These are phyloP conservation scores for Rotaria socialis DNA, from an alignment of 2,888 invertebrate species.

Conservation along the genomic window DNA sequence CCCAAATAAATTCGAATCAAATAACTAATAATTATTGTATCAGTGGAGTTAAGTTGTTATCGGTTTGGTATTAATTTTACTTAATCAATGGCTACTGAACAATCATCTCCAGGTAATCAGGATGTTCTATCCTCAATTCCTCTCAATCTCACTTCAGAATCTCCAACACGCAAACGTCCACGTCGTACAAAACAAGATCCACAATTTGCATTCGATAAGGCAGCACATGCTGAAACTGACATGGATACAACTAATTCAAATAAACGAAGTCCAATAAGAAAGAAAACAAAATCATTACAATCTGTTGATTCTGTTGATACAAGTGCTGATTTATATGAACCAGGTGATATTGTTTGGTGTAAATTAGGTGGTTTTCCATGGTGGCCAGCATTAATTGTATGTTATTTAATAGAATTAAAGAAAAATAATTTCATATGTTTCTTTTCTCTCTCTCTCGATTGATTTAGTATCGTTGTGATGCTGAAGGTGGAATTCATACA, in stretches of 20 bases:
- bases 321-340: not conserved
- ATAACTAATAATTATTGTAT: not conserved
- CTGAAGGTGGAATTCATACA: constrained; percentile 6
- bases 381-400: constrained; percentile 30
- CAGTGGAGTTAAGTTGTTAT: too few species aligned
- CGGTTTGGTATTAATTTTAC: not conserved
- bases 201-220: constrained; percentile 19
- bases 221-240: not conserved
- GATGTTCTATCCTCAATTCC: not conserved
- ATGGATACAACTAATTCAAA: not conserved
- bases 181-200: constrained; percentile 36
- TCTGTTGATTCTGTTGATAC: not conserved
- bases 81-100: not conserved
- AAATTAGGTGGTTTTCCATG: constrained; percentile 12
- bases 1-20: not conserved
- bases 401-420: not conserved
- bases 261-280: not conserved
- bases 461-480: not conserved
- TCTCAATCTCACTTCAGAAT: not conserved
- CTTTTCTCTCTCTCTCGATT: not conserved
- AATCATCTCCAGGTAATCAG: not conserved
- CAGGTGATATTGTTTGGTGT: constrained; percentile 30
- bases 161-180: constrained; percentile 15
- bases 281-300: not conserved
- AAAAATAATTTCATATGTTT: not conserved